phyloP scores from a whole-genome alignment of 2,888 invertebrate species.

The Quadriops clusia region DNA sequence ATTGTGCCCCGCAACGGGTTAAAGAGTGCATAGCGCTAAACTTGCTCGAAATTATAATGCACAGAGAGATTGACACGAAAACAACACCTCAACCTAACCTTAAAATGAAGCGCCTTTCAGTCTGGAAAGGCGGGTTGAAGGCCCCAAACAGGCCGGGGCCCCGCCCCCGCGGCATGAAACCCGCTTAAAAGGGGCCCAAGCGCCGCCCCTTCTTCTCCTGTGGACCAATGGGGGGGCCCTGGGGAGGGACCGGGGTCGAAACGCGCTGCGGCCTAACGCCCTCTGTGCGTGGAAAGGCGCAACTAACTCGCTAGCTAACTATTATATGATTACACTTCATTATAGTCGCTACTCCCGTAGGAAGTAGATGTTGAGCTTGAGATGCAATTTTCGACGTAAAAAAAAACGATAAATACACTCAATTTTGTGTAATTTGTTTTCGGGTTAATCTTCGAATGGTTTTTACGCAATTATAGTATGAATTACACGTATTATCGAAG shows the following conservation, averaged over 20 bases:
- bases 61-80: too few species aligned
- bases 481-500: slow-evolving; percentile 37
- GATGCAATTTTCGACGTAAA: slow-evolving; percentile 36
- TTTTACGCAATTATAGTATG: slow-evolving; percentile 38
- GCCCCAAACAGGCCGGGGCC: slow-evolving; percentile 25
- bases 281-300: slow-evolving; percentile 32
- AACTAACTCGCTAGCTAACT: slow-evolving; percentile 36
- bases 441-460: slow-evolving; percentile 36
- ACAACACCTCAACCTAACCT: slow-evolving; percentile 30
- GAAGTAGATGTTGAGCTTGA: slow-evolving; percentile 36
- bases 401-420: slow-evolving; percentile 37
- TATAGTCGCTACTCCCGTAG: slow-evolving; percentile 40
- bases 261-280: slow-evolving; percentile 34
- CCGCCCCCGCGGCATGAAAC: slow-evolving; percentile 16
- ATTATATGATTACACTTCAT: slow-evolving; percentile 43
- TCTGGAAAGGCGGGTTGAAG: slow-evolving; percentile 29
- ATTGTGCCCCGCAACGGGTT: too few species aligned
- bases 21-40: too few species aligned
- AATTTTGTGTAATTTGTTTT: slow-evolving; percentile 39
- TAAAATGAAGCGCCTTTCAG: slow-evolving; percentile 35
- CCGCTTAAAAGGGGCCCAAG: too few species aligned
- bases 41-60: too few species aligned
- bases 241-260: slow-evolving; percentile 21
- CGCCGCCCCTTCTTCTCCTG: too few species aligned
- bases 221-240: slow-evolving; percentile 25